Base-by-base conservation (phyloP, 2,797 vertebrate species). In the Manis crassicaudata region DNA sequence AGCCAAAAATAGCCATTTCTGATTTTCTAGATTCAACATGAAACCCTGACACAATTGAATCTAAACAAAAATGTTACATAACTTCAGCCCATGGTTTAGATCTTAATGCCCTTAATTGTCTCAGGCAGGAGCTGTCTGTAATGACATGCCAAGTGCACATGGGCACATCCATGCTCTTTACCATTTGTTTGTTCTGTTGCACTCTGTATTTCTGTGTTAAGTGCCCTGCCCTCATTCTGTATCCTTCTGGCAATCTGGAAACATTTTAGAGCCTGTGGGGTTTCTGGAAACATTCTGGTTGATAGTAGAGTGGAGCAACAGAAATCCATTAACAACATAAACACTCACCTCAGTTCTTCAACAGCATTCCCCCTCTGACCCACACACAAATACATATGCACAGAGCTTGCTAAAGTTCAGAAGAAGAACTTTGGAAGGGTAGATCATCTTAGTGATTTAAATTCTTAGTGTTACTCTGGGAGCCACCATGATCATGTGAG, bases 1-100 rank as follows among this genome's bases (percentile, higher is more conserved):
- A 63, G 37, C 5, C 65, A 50, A 73, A 88, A 77, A 52, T n/a
- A 13, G 43, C 70, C 27, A 67, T 68, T 95, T 97, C 82, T 91
- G 27, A 68, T 90, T n/a, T 37, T 94, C 56, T 88, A 79, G 3
- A 52, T 35, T 32, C 68, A 92, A 65, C 14, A 46, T 43, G 32
- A 86, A 93, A 46, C 8, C 14, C 52, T 63, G 43, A 84, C 27
- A 88, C 8, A 83, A 77, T 0, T 81, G 6, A 58, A 63, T 80
- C n/a, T 54, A 90, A 93, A 46, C 29, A 76, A 85, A 95, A 82
- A 46, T 46, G 10, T 77, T 86, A 32, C 3, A 37, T 13, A 67
- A 92, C 35, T 56, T 89, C 29, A 95, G 21, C 2, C 58, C 29
- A 25, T 29, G 12, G 11, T 23, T 92, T 56, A 27, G 25, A 43